phyloP scores from a whole-genome alignment of 2,113 vertebrate genomes.

The Dasypus novemcinctus region DNA sequence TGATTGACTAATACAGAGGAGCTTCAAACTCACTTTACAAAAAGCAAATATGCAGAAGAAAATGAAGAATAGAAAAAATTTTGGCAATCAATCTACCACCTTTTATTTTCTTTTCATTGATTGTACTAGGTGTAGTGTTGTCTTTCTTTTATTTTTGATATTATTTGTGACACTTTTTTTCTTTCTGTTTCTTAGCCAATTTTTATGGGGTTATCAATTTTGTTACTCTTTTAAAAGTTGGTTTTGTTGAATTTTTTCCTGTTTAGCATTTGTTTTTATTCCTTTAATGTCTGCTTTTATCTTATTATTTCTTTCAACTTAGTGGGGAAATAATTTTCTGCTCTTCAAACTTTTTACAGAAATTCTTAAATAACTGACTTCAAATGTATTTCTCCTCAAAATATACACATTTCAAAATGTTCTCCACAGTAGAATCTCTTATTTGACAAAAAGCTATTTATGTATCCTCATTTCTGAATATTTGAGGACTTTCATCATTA shows the following conservation, averaged over 20 bases:
- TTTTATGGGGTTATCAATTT: not conserved
- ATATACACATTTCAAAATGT: not conserved
- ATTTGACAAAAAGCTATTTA: not conserved
- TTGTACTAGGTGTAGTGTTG: not conserved
- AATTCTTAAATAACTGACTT: not conserved
- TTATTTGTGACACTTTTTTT: not conserved
- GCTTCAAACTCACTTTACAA: not conserved
- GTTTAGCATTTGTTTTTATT: not conserved
- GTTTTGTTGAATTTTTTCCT: not conserved
- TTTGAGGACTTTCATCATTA: not conserved
- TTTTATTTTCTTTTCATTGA: not conserved
- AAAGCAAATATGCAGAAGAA: not conserved
- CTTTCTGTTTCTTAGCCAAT: not conserved
- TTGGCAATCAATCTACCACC: not conserved
- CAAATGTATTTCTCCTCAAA: not conserved
- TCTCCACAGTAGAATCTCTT: not conserved
- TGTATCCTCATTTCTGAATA: not conserved
- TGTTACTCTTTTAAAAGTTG: not conserved
- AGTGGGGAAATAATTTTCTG: not conserved
- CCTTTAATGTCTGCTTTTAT: not conserved
- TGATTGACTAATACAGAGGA: too few relatives aligned
- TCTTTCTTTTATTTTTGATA: not conserved
- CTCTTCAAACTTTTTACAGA: not conserved
- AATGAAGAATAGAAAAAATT: not conserved
- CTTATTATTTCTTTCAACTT: not conserved